phyloP scores from a whole-genome alignment of 2,113 vertebrate genomes.

The Vicugna pacos region DNA sequence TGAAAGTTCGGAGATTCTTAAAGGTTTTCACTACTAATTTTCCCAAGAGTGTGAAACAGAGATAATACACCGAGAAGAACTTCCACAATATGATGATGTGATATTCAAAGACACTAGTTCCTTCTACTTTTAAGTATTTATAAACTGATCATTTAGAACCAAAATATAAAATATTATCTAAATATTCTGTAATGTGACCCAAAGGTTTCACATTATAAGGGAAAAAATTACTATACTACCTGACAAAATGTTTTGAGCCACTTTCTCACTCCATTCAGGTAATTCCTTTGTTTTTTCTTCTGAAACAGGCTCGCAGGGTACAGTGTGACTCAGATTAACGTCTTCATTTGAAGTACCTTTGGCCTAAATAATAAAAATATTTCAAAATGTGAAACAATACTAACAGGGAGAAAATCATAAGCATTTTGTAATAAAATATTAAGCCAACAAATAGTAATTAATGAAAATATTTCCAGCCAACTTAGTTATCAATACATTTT shows the following conservation, averaged over 20 bases:
- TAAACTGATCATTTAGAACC: background rate
- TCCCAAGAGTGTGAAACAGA: background rate
- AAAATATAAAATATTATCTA: conserved; percentile 47
- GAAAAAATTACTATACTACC: conserved; percentile 84
- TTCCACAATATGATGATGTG: background rate
- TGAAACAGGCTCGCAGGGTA: conserved; percentile 87
- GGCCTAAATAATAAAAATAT: conserved; percentile 85
- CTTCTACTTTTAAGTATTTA: conserved; percentile 47
- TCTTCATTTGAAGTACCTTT: conserved; percentile 89
- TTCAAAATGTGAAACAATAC: conserved; percentile 50
- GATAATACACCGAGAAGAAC: background rate
- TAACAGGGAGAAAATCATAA: background rate
- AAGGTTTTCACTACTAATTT: conserved; percentile 17
- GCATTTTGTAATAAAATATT: background rate
- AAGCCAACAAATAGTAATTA: conserved; percentile 38
- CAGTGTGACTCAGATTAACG: conserved; percentile 93
- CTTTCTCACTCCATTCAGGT: conserved; percentile 98
- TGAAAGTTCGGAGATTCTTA: background rate
- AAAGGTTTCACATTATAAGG: background rate
- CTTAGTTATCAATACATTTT: background rate
- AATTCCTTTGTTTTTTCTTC: conserved; percentile 87
- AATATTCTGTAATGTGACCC: background rate
- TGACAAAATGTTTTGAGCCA: conserved; percentile 96
- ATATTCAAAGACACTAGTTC: background rate
- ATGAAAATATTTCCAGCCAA: background rate